These are phyloP conservation scores for Hipparchia sbordonii DNA, from an alignment of 2,888 invertebrate genomes.

Conservation along the genomic window DNA sequence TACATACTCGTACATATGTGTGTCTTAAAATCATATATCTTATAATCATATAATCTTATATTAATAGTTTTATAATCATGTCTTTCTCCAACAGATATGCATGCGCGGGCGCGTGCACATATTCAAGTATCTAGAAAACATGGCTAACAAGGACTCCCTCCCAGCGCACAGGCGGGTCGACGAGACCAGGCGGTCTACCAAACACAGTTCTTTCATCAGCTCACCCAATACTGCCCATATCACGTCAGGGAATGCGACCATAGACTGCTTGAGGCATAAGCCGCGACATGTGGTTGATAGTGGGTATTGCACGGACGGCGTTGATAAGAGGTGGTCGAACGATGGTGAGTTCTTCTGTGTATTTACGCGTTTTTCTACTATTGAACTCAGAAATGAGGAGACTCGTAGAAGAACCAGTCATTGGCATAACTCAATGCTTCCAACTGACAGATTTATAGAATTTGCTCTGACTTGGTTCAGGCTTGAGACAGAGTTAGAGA, in stretches of 20 bases:
- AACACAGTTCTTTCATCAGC: conserved; percentile 71
- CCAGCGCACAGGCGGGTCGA: conserved; percentile 77
- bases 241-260: conserved; percentile 74
- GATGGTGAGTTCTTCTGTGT: conserved; percentile 80
- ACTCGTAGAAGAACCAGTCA: no score
- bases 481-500: no score
- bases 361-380: not conserved
- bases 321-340: conserved; percentile 93
- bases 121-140: conserved; percentile 96
- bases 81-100: conserved; percentile 86
- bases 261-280: conserved; percentile 76
- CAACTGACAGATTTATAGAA: no score
- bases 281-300: conserved; percentile 91
- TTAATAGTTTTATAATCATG: no score
- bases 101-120: conserved; percentile 96
- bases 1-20: no score
- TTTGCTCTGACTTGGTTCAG: no score
- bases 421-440: no score
- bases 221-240: conserved; percentile 65
- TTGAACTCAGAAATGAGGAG: no score
- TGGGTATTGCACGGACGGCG: conserved; percentile 94
- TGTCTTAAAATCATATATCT: not conserved
- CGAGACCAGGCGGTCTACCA: conserved; percentile 73
- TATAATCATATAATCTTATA: no score
- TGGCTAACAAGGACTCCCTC: conserved; percentile 87